Evolutionary conservation across 2,888 invertebrate species (phyloP).

Genomic region (Apantesis nais): DNA sequence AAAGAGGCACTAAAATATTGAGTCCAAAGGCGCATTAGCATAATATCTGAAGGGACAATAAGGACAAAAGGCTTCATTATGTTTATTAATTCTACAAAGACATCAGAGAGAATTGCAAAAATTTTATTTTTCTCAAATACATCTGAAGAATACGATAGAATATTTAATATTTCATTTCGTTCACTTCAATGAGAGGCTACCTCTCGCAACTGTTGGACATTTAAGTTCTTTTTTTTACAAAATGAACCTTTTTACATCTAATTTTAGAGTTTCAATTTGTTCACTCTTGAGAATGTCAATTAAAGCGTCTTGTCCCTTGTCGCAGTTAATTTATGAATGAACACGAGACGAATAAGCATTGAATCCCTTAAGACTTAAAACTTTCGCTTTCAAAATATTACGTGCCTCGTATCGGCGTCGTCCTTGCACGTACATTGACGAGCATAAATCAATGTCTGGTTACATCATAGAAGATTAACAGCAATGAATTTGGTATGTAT

Average conservation of each 20-base stretch:
- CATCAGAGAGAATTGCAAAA: slow-evolving; percentile 33
- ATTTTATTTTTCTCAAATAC: slow-evolving; percentile 21
- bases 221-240: slow-evolving; percentile 23
- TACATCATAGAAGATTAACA: slow-evolving; percentile 38
- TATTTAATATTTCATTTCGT: slow-evolving; percentile 39
- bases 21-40: slow-evolving; percentile 24
- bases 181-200: slow-evolving; percentile 31
- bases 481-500: slow-evolving; percentile 47
- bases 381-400: slow-evolving; percentile 62
- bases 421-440: slow-evolving; percentile 44
- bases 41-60: slow-evolving; percentile 26
- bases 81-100: slow-evolving; percentile 29
- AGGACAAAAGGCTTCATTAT: slow-evolving; percentile 29
- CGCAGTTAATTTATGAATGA: slow-evolving; percentile 61
- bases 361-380: slow-evolving; percentile 54
- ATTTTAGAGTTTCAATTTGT: slow-evolving; percentile 37
- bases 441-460: slow-evolving; percentile 45
- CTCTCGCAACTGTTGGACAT: slow-evolving; percentile 25
- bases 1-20: slow-evolving; percentile 22
- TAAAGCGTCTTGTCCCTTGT: slow-evolving; percentile 45
- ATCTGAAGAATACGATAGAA: slow-evolving; percentile 35
- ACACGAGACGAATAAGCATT: slow-evolving; percentile 53
- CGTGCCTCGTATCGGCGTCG: slow-evolving; percentile 52
- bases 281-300: slow-evolving; percentile 31
- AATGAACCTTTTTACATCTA: slow-evolving; percentile 32